Evolutionary conservation across 1,140 invertebrate genomes (phyloP).

Genomic region (Ctenoplectra terminalis): DNA sequence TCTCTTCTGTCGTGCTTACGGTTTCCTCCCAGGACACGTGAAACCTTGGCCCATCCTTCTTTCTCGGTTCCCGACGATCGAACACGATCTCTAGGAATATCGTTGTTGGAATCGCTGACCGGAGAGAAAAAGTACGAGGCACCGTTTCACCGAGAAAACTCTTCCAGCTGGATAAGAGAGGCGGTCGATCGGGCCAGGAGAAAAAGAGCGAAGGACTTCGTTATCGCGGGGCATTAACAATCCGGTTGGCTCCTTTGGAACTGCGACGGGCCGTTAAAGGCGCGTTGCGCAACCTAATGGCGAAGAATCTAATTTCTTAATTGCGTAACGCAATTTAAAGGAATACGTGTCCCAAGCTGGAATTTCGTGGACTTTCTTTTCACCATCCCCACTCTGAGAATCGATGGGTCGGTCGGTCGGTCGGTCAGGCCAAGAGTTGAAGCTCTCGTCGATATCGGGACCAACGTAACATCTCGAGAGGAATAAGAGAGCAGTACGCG

Average conservation of each 20-base stretch:
- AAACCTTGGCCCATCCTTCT: no score
- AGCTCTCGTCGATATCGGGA: no score
- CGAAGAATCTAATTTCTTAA: constrained; percentile 62
- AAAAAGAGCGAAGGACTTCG: background rate
- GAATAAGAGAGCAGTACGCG: no score
- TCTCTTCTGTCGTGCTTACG: background rate
- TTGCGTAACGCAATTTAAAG: constrained; percentile 44
- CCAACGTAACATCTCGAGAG: background rate
- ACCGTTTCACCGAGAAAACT: constrained; percentile 19
- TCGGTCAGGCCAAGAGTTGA: background rate
- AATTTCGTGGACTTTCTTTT: constrained; percentile 63
- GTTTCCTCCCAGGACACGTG: background rate
- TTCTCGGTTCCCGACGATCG: no score
- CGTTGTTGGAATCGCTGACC: no score
- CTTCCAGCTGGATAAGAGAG: background rate
- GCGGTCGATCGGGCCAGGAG: background rate
- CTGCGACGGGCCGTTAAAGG: constrained; percentile 34
- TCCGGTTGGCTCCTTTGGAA: constrained; percentile 28
- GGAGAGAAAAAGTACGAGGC: background rate
- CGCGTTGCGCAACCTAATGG: constrained; percentile 58
- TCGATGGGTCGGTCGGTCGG: background rate
- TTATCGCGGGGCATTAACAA: constrained; percentile 26
- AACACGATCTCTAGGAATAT: background rate
- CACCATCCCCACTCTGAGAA: background rate
- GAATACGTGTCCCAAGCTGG: background rate